Conservation (phyloP, 1,140 invertebrate species). For the Tetramorium simillimum region DNA sequence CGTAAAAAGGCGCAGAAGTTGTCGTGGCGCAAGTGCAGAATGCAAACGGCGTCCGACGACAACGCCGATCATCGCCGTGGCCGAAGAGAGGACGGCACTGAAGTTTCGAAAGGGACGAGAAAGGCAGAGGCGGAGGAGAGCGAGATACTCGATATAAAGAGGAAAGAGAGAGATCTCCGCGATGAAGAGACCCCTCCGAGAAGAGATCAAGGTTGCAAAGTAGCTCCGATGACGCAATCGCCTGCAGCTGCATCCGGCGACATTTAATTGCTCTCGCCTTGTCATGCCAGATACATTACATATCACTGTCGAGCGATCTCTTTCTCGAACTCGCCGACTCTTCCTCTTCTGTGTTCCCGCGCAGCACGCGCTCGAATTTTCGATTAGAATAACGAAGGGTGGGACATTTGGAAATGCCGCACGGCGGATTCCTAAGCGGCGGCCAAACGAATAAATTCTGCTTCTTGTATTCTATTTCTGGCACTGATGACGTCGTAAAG, state of each 20-base stretch:
- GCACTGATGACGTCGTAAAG: background rate
- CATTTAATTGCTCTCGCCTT: slow-evolving; percentile 79
- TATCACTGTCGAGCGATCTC: slow-evolving; percentile 67
- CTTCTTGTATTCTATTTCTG: background rate
- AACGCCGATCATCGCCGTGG: slow-evolving; percentile 13
- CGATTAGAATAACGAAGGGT: no score
- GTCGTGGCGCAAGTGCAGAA: slow-evolving; percentile 42
- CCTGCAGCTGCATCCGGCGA: slow-evolving; percentile 81
- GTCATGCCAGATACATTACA: slow-evolving; percentile 73
- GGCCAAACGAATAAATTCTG: background rate
- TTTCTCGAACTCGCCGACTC: slow-evolving; percentile 37
- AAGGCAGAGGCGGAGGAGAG: background rate
- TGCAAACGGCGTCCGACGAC: slow-evolving; percentile 31
- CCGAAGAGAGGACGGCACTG: background rate
- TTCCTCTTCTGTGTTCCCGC: slow-evolving; percentile 14
- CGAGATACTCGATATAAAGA: background rate
- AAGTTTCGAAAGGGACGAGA: slow-evolving; percentile 21
- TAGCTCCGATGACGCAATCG: slow-evolving; percentile 78
- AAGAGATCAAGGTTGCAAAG: slow-evolving; percentile 79
- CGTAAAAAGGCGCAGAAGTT: slow-evolving; percentile 68
- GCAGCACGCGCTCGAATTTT: background rate
- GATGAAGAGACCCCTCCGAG: slow-evolving; percentile 54
- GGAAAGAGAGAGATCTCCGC: background rate
- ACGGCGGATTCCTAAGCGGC: background rate
- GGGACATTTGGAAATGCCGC: background rate